These are phyloP conservation scores for Morpho achilles DNA, from an alignment of 2,888 invertebrate genomes.

Conservation along the genomic window DNA sequence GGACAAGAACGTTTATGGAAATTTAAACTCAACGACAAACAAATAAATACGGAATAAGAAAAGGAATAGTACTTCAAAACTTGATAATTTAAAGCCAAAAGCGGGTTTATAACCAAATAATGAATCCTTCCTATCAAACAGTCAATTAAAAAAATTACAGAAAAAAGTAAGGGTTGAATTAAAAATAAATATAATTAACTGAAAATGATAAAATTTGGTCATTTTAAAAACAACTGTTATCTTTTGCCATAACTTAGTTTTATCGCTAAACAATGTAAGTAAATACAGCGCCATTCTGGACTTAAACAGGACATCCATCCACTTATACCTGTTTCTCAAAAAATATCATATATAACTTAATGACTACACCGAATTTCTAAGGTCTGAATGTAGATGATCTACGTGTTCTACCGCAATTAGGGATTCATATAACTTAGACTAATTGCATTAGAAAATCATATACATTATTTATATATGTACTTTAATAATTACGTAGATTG, in stretches of 20 bases:
- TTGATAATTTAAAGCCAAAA: no score
- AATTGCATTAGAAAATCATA: slow-evolving; percentile 1
- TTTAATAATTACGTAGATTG: not conserved
- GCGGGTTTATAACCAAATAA: no score
- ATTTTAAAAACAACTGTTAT: no score
- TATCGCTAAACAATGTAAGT: slow-evolving; percentile 1
- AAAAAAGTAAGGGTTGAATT: no score
- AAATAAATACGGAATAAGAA: no score
- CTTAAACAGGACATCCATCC: slow-evolving; percentile 16
- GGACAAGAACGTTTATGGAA: no score
- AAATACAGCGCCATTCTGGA: slow-evolving; percentile 6
- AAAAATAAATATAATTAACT: no score
- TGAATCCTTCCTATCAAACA: no score
- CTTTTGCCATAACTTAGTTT: not conserved
- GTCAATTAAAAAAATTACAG: no score
- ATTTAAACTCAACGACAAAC: no score
- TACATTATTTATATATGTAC: not conserved
- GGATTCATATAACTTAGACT: slow-evolving; percentile 22
- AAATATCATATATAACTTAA: slow-evolving; percentile 44
- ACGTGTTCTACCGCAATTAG: slow-evolving; percentile 38
- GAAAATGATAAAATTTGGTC: no score
- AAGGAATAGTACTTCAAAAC: no score
- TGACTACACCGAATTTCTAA: slow-evolving; percentile 38
- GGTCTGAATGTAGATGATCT: slow-evolving; percentile 36
- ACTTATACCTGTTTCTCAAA: slow-evolving; percentile 16